Percentiles rank a stretch among this genome's conserved stretches.
Evolutionary conservation across 2,113 vertebrate species (phyloP).

Genomic region (Spheniscus mendiculus): DNA sequence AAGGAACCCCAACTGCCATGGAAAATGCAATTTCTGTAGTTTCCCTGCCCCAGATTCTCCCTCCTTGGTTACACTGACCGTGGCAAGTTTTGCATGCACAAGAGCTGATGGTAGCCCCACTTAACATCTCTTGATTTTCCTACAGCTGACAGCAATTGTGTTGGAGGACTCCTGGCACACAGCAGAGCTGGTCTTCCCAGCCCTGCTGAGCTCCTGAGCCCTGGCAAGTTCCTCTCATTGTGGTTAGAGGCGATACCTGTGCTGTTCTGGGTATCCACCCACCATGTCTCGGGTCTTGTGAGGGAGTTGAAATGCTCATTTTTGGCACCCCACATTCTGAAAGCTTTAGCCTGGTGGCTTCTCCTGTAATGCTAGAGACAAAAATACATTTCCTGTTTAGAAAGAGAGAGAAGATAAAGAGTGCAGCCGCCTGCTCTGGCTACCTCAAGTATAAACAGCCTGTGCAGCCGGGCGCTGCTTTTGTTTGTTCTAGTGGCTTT

Average conservation of each 20-base stretch:
- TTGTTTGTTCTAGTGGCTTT: neutral
- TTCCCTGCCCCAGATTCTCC: neutral
- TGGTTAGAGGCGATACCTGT: too few relatives aligned
- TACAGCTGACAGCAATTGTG: neutral
- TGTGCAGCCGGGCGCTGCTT: neutral
- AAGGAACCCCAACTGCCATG: neutral
- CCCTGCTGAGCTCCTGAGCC: neutral
- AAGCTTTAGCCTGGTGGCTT: neutral
- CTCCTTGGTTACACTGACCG: fast-evolving
- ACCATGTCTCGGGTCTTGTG: fast-evolving
- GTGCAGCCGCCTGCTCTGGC: neutral
- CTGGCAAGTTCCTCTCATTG: fast-evolving
- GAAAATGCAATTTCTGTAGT: neutral
- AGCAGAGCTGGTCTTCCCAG: neutral
- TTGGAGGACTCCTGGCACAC: neutral
- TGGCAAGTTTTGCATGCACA: fast-evolving
- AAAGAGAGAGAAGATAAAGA: neutral
- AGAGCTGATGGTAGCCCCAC: neutral
- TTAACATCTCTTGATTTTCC: fast-evolving
- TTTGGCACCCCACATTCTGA: neutral
- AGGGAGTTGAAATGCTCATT: neutral
- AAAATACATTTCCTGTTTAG: conserved; percentile 59
- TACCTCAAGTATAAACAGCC: neutral
- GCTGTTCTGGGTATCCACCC: neutral
- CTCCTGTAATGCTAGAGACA: neutral